Percentiles rank a stretch among this genome's conserved stretches.
phyloP scores from a whole-genome alignment of 2,888 invertebrate species.

The Acrocyrtus sp. region DNA sequence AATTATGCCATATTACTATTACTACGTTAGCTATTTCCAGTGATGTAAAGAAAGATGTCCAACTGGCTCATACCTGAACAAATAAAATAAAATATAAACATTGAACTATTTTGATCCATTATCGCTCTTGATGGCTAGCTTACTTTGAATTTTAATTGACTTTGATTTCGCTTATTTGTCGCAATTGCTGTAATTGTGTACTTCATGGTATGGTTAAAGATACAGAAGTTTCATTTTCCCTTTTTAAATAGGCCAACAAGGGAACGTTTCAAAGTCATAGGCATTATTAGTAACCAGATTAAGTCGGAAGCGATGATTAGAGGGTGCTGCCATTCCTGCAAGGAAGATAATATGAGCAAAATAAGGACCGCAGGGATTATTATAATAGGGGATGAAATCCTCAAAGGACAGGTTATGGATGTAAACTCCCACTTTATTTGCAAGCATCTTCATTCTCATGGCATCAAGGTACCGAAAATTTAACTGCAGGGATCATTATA shows the following conservation, averaged over 20 bases:
- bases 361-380: conserved; percentile 62
- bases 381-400: conserved; percentile 82
- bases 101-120: too few species aligned
- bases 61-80: too few species aligned
- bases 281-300: background rate
- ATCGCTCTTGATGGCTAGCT: too few species aligned
- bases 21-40: too few species aligned
- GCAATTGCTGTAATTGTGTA: too few species aligned
- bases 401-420: conserved; percentile 77
- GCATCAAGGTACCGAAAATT: conserved; percentile 74
- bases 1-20: too few species aligned
- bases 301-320: conserved; percentile 9
- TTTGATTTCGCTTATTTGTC: too few species aligned
- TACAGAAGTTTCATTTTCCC: too few species aligned
- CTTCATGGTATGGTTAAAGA: too few species aligned
- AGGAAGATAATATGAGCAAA: conserved; percentile 13
- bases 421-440: conserved; percentile 76
- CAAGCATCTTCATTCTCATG: conserved; percentile 72
- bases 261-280: background rate
- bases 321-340: conserved; percentile 16
- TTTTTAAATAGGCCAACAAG: background rate
- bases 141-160: too few species aligned
- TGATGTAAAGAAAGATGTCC: too few species aligned
- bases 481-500: conserved; percentile 68
- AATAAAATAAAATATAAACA: too few species aligned